Conservation (phyloP, 1,140 invertebrate genomes). For the Lepidurus couesii region DNA sequence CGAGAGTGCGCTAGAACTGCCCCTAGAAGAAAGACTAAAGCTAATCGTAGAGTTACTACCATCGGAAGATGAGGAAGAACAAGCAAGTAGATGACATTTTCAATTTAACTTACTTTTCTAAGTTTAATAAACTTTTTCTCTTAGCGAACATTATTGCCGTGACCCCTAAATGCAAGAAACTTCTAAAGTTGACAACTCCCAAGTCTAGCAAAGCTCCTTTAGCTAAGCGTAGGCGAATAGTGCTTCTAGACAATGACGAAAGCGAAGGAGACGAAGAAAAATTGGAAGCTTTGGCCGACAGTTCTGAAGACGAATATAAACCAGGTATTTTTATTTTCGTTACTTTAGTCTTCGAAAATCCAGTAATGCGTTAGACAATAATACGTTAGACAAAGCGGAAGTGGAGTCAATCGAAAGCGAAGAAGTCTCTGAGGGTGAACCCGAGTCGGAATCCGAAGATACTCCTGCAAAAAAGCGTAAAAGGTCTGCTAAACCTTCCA, state of each 20-base stretch:
- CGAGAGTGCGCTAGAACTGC: slow-evolving; percentile 45
- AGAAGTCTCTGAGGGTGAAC: slow-evolving; percentile 43
- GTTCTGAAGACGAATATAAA: slow-evolving; percentile 53
- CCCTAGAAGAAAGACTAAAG: slow-evolving; percentile 36
- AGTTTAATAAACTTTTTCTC: background rate
- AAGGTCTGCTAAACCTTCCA: slow-evolving; percentile 35
- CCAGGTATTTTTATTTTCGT: slow-evolving; percentile 43
- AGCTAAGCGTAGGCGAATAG: slow-evolving; percentile 37
- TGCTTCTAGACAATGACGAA: slow-evolving; percentile 38
- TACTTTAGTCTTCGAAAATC: background rate
- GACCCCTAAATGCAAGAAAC: slow-evolving; percentile 24
- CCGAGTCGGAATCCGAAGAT: slow-evolving; percentile 41
- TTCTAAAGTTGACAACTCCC: slow-evolving; percentile 19
- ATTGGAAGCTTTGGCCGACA: slow-evolving; percentile 23
- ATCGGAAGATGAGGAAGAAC: slow-evolving; percentile 45
- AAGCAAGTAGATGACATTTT: slow-evolving; percentile 40
- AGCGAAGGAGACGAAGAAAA: slow-evolving; percentile 40
- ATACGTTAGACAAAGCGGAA: background rate
- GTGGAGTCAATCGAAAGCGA: slow-evolving; percentile 37
- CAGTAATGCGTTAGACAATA: background rate
- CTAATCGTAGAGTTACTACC: slow-evolving; percentile 44
- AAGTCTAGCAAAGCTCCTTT: slow-evolving; percentile 31
- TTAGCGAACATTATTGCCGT: background rate
- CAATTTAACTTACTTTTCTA: slow-evolving; percentile 17
- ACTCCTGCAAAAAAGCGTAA: slow-evolving; percentile 34